Evolutionary conservation across 2,888 invertebrate species (phyloP).

Genomic region (Archips crataeganus): DNA sequence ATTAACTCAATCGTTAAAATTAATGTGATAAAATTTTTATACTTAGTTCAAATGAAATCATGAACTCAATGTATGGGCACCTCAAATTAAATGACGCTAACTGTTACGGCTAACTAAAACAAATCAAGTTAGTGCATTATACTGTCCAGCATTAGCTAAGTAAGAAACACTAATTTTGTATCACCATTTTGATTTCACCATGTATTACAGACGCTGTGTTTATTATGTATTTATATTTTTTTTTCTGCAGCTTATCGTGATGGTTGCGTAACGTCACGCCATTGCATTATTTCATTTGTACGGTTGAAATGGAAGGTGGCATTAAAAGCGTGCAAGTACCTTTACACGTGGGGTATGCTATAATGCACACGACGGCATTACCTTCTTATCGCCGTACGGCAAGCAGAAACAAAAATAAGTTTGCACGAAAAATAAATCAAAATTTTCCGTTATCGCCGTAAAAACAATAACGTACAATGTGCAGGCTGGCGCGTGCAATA

Average conservation of each 20-base stretch:
- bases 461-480: slow-evolving; percentile 59
- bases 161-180: no score
- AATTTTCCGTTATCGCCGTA: slow-evolving; percentile 69
- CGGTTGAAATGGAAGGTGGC: slow-evolving; percentile 37
- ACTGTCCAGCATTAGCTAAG: no score
- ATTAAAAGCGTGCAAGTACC: slow-evolving; percentile 54
- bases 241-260: slow-evolving; percentile 33
- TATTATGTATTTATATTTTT: neutral
- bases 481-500: slow-evolving; percentile 63
- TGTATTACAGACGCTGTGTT: slow-evolving; percentile 18
- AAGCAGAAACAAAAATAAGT: slow-evolving; percentile 65
- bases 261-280: slow-evolving; percentile 28
- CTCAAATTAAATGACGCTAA: no score
- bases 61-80: no score
- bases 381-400: slow-evolving; percentile 63
- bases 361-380: slow-evolving; percentile 59
- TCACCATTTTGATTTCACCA: no score
- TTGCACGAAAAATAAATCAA: slow-evolving; percentile 72
- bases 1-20: no score
- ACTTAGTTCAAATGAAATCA: no score
- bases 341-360: slow-evolving; percentile 65
- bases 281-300: slow-evolving; percentile 21
- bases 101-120: no score
- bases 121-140: no score
- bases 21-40: no score